Evolutionary conservation across 2,113 vertebrate genomes (phyloP).

Genomic region (Megatriorchis doriae): DNA sequence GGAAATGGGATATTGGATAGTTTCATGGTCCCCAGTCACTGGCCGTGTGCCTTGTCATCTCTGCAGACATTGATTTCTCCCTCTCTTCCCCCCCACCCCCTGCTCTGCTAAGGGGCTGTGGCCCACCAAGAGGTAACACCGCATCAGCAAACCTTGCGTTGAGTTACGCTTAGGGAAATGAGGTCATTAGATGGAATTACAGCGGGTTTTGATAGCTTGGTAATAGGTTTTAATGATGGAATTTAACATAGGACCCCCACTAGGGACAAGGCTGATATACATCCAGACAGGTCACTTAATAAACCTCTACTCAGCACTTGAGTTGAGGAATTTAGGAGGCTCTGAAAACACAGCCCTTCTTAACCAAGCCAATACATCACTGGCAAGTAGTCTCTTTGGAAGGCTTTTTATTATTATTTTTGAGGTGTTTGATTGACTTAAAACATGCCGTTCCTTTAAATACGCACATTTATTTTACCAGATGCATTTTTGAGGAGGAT

Average conservation of each 20-base stretch:
- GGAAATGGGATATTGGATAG: constrained; percentile 84
- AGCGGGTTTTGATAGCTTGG: constrained; percentile 79
- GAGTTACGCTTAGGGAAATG: constrained; percentile 84
- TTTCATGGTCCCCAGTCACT: constrained; percentile 75
- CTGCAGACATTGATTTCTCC: constrained; percentile 77
- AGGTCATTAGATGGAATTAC: constrained; percentile 81
- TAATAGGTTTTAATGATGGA: constrained; percentile 85
- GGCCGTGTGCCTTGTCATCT: constrained; percentile 81
- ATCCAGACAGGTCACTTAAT: constrained; percentile 79
- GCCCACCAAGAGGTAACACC: constrained; percentile 30
- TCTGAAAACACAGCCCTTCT: constrained; percentile 72
- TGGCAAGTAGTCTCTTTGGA: constrained; percentile 31
- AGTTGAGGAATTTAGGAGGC: constrained; percentile 61
- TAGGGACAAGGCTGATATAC: constrained; percentile 79
- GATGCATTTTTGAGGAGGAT: not conserved
- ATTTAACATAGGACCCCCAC: constrained; percentile 77
- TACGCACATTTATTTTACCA: constrained; percentile 27
- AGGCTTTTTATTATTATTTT: constrained; percentile 48
- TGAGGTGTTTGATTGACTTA: constrained; percentile 40
- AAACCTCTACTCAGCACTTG: constrained; percentile 65
- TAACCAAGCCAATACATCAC: constrained; percentile 64
- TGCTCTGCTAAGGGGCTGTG: constrained; percentile 33
- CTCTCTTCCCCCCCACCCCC: constrained; percentile 44
- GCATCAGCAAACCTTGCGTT: constrained; percentile 60
- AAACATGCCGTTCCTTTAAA: constrained; percentile 1